Evolutionary conservation across 2,113 vertebrate genomes (phyloP), one percentile per base, ranked within the genome.

Genomic region (Megalops atlanticus): DNA sequence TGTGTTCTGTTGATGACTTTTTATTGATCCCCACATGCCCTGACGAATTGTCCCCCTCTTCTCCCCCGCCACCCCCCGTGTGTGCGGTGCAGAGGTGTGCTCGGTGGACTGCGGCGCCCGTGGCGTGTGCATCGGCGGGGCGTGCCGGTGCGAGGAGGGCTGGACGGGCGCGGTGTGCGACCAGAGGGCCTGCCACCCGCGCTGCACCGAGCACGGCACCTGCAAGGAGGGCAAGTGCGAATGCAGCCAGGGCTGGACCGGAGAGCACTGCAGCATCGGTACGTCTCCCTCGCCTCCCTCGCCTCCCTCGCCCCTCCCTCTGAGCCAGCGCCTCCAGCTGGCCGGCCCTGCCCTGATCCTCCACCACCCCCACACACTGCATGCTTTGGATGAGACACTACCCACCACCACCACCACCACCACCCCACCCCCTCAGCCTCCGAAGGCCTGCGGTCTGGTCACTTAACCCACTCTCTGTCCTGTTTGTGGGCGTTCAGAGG

Each of bases 251-350:
- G 98, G 98, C 75, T 99, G 98, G 98, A 97, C 97, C 0, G 98
- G 98, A 75, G 98, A 99, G 86, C 97, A 99, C 93, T 99, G 98
- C 80, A 99, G 97, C 33, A 97, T 99, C 41, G 98, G 98, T 99
- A 95, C 94, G 97, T 91, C 27, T n/a, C n/a, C n/a, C n/a, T n/a
- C n/a, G n/a, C n/a, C n/a, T n/a, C n/a, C n/a, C n/a, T n/a, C n/a
- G n/a, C n/a, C n/a, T n/a, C n/a, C n/a, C n/a, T n/a, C n/a, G n/a
- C n/a, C n/a, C n/a, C n/a, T n/a, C n/a, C n/a, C n/a, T n/a, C n/a
- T n/a, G n/a, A n/a, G n/a, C n/a, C n/a, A n/a, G n/a, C 40, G 1
- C 81, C 1, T 3, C 75, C 43, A 16, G 54, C 15, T 16, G 11
- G 21, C 54, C 54, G 11, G 54, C 18, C 4, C 54, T 16, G 4